Evolutionary conservation across 2,888 invertebrate species (phyloP), one percentile per base, ranked within the genome.

Genomic region (Epinotia nisella): DNA sequence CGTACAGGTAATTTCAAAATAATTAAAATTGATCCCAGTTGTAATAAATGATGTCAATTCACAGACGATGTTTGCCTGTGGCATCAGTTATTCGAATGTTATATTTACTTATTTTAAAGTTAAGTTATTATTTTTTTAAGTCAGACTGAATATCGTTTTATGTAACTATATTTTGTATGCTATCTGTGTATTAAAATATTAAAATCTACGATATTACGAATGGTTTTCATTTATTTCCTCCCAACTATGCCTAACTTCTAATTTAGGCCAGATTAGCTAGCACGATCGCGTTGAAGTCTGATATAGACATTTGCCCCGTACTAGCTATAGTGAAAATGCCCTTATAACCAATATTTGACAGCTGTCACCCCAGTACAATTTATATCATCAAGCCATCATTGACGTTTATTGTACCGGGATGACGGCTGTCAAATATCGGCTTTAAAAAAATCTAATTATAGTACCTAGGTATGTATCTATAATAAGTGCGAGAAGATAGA

Each of bases 1-100:
- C 84, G 35, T 87, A 87, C 76, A 83, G 78, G 71, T 84, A 80
- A 74, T 75, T 76, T 71, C 66, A 66, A 19, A 39, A 68, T 76
- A 29, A 67, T 19, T 65, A 19, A 71, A 15, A 53, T 66, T 49
- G 17, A 76, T 59, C 82, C 85, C 86, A 86, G 87, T 87, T 83
- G 76, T 67, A 19, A 56, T 70, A 35, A 29, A 35, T 19, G 9
- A 21, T 66, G 56, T 41, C 51, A 61, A 61, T 53, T 65, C 19
- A 66, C n/a, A 24, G 35, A 11, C 56, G 56, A 41, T 70, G 29
- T 45, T n/a, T 70, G 29, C 29, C 17, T 58, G 66, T 62, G 39
- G 19, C 15, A 49, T 53, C 55, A 51, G 35, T 60, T 49, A 56
- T 67, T 55, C 9, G n/a, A 41, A 41, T 41, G 21, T 64, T 51